Evolutionary conservation across 2,113 vertebrate species (phyloP), one percentile per base, ranked within the genome.

Genomic region (Cromileptes altivelis): DNA sequence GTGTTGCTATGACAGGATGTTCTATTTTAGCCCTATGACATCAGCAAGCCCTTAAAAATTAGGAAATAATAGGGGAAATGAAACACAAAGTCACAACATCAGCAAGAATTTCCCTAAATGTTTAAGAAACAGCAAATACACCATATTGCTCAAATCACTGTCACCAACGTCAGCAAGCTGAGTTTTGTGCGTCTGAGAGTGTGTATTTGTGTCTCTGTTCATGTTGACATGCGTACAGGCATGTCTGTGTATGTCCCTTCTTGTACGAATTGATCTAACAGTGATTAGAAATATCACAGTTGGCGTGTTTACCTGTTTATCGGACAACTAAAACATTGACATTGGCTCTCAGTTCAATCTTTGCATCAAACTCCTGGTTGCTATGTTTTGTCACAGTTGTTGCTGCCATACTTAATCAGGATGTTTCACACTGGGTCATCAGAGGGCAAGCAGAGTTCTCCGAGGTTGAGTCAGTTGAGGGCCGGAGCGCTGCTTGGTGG

Each of bases 401-500:
- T 76, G 73, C 30, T 49, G 49, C 4, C 69, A 58, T 4, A 57
- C n/a, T 83, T 60, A 21, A 13, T 67, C 30, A 64, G 23, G 45
- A 55, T 60, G 58, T 57, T 67, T 88, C 73, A 68, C 40, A 45
- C 25, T 17, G 27, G 23, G 25, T 74, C 49, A 33, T 52, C 63
- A 49, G 70, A 74, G 27, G 63, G 13, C 2, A 45, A 12, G n/a
- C 11, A n/a, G 63, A 56, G 21, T 33, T 53, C 4, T 70, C 37
- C 4, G 55, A 27, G 42, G 50, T 30, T 15, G 25, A 21, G 33
- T 95, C 85, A 94, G 88, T 95, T 94, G 67, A 95, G 72, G 57
- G 93, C 68, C 5, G 93, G 84, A 77, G 90, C 84, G 19, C 90
- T 94, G 82, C 93, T 94, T 3, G 94, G 94, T 52, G 92, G 93